phyloP scores from a whole-genome alignment of 2,113 vertebrate genomes.

The Catharus fuscescens region DNA sequence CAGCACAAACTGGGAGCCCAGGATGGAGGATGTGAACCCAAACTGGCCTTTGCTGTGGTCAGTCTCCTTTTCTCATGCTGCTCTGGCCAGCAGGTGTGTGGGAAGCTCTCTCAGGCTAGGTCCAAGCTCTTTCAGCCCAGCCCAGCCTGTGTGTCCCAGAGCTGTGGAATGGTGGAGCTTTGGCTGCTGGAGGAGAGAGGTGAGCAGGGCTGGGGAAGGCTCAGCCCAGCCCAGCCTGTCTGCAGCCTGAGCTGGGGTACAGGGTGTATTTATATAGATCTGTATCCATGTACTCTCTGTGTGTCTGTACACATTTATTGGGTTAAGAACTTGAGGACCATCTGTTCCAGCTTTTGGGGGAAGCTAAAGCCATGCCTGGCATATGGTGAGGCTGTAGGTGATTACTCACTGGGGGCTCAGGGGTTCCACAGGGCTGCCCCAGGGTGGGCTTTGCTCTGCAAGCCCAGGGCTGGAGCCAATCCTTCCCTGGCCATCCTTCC shows the following conservation, averaged over 20 bases:
- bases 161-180: background rate
- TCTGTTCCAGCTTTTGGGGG: background rate
- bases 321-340: background rate
- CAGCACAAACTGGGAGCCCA: fast-evolving
- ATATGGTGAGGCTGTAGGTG: constrained; percentile 63
- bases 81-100: background rate
- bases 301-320: background rate
- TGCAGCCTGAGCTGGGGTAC: too few species aligned
- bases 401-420: constrained; percentile 70
- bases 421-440: constrained; percentile 34
- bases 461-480: background rate
- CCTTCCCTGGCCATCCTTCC: too few species aligned
- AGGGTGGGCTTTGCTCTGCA: constrained; percentile 62
- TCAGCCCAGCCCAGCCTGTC: background rate
- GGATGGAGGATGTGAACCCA: background rate
- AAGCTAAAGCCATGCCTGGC: constrained; percentile 29
- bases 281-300: background rate
- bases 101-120: background rate
- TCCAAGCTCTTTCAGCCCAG: background rate
- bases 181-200: background rate
- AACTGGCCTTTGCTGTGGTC: background rate
- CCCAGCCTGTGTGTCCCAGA: background rate
- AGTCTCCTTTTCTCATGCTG: background rate
- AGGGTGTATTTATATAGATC: background rate
- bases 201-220: fast-evolving